These are phyloP conservation scores for Desmophyllum pertusum DNA, from an alignment of 92 coral and sea anemone species.

Conservation along the genomic window DNA sequence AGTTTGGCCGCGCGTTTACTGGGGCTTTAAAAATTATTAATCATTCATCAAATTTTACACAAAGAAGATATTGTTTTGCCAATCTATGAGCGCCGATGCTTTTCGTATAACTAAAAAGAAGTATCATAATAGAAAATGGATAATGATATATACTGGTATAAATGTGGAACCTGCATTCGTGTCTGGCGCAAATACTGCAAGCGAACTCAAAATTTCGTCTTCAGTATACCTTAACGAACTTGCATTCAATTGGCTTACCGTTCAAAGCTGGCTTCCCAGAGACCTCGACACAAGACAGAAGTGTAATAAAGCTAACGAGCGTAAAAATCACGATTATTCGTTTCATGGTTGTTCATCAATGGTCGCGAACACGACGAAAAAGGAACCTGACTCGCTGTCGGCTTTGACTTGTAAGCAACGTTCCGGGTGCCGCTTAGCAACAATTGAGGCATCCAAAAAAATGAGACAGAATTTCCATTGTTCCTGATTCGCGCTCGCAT, in stretches of 20 bases:
- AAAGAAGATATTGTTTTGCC: background rate
- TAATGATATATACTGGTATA: background rate
- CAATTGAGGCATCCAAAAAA: constrained; percentile 2
- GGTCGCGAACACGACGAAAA: background rate
- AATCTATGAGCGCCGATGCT: background rate
- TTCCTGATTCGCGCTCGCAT: background rate
- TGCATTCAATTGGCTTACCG: constrained; percentile 12
- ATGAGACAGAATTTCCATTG: background rate
- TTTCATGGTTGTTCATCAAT: background rate
- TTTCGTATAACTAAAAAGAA: too few species aligned
- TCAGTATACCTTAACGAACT: background rate
- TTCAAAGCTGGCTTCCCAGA: constrained; percentile 37
- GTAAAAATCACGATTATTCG: background rate
- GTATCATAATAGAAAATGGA: background rate
- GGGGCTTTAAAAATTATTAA: background rate
- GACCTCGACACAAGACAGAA: background rate
- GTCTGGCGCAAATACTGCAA: background rate
- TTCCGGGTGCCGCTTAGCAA: constrained; percentile 28
- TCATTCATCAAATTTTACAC: background rate
- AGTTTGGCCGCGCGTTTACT: background rate
- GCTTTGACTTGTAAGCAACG: background rate
- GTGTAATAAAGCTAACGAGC: background rate
- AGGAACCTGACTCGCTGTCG: constrained; percentile 9
- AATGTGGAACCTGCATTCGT: background rate
- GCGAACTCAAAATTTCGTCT: background rate